Conservation (phyloP, 37 sponge, comb jelly and placozoan species). For the Aplysina aerophoba region DNA sequence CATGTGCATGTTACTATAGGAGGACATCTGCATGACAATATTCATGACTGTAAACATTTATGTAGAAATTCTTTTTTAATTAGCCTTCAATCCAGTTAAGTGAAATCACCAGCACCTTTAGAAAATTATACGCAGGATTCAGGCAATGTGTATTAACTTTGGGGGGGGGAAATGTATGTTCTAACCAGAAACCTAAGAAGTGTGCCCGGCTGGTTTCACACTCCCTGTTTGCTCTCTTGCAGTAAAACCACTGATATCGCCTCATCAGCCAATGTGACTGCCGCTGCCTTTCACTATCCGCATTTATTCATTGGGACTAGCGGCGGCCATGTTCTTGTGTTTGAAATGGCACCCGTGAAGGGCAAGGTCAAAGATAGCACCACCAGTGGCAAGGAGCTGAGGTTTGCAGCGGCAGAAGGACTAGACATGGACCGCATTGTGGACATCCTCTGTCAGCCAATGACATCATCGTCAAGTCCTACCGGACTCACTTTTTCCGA, state of each 20-base stretch:
- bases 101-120: too few species aligned
- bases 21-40: background rate
- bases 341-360: background rate
- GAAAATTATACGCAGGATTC: too few species aligned
- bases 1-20: background rate
- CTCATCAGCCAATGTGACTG: slow-evolving; percentile 36
- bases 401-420: slow-evolving; percentile 23
- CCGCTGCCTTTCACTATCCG: slow-evolving; percentile 29
- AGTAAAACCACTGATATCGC: background rate
- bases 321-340: slow-evolving; percentile 61
- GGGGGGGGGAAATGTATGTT: too few species aligned
- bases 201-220: too few species aligned
- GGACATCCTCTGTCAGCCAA: background rate
- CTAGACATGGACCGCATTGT: background rate
- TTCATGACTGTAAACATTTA: background rate
- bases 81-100: too few species aligned
- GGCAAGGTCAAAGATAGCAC: background rate
- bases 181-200: too few species aligned
- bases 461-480: background rate
- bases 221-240: background rate
- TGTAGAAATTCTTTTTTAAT: background rate
- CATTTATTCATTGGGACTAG: slow-evolving; percentile 61
- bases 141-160: too few species aligned
- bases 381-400: background rate
- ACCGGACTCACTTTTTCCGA: background rate